Conservation (phyloP, 2,113 vertebrate species). For the Uria lomvia region DNA sequence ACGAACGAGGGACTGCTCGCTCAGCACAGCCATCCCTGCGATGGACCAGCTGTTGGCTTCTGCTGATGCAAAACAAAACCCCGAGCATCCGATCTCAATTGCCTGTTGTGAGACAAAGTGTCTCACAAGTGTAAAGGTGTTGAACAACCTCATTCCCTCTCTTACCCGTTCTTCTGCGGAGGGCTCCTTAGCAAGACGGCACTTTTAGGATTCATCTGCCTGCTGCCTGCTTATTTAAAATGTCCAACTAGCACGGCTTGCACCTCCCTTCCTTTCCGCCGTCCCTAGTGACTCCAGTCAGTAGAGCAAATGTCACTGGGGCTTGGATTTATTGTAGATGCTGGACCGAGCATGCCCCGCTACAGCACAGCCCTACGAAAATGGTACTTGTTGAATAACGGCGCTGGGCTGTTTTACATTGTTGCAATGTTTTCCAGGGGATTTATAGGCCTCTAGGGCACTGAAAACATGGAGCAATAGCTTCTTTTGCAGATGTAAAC, state of each 20-base stretch:
- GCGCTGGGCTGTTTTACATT: not conserved
- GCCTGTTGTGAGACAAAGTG: not conserved
- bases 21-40: not conserved
- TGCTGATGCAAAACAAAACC: not conserved
- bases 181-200: not conserved
- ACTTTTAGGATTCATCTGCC: not conserved
- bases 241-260: not conserved
- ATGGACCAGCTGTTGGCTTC: not conserved
- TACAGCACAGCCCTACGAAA: not conserved
- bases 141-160: not conserved
- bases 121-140: not conserved
- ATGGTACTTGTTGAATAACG: not conserved
- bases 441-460: slow-evolving; percentile 38
- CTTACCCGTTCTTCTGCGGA: not conserved
- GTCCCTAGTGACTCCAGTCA: not conserved
- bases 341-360: not conserved
- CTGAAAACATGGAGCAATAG: slow-evolving; percentile 17
- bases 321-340: not conserved
- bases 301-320: not conserved
- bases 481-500: slow-evolving; percentile 42
- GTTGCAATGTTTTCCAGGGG: slow-evolving; percentile 11
- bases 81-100: not conserved
- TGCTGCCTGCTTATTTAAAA: not conserved
- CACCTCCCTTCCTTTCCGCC: not conserved
- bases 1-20: accelerated